phyloP scores from a whole-genome alignment of 2,113 vertebrate genomes.

The Rhinogobius similis region DNA sequence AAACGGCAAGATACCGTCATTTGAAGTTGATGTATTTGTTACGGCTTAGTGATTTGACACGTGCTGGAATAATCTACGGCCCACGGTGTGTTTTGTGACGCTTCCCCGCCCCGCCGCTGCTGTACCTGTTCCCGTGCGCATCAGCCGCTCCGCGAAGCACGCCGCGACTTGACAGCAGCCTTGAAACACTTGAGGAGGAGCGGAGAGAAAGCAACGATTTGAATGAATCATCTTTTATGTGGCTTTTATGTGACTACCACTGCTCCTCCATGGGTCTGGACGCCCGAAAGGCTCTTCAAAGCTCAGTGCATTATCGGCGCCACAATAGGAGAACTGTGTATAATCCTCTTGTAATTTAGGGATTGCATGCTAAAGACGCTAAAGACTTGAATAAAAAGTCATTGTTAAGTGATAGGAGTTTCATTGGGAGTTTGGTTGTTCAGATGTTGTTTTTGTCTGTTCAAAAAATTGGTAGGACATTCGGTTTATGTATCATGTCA shows the following conservation, averaged over 20 bases:
- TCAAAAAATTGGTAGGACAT: not conserved
- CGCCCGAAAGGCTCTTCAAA: slow-evolving; percentile 1
- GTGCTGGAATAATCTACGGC: slow-evolving; percentile 6
- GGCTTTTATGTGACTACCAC: not conserved
- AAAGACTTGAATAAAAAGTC: not conserved
- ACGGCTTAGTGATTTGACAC: not conserved
- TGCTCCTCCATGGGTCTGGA: not conserved
- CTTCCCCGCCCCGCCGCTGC: slow-evolving; percentile 5
- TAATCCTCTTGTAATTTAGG: slow-evolving; percentile 13
- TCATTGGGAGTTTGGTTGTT: not conserved
- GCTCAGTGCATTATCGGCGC: not conserved
- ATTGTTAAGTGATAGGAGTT: not conserved
- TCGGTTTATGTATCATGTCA: too few species aligned
- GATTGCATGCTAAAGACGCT: slow-evolving; percentile 17
- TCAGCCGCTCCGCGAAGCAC: slow-evolving; percentile 20
- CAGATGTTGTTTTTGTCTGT: not conserved
- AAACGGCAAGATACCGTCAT: not conserved
- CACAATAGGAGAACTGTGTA: not conserved
- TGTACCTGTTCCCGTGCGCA: slow-evolving; percentile 35
- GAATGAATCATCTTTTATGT: slow-evolving; percentile 31
- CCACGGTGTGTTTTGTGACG: not conserved
- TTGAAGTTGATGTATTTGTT: not conserved
- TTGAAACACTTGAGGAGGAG: slow-evolving; percentile 18
- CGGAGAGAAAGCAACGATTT: not conserved
- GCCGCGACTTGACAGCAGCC: slow-evolving; percentile 18